Evolutionary conservation across 2,888 invertebrate genomes (phyloP).

Genomic region (Andrena fulva): DNA sequence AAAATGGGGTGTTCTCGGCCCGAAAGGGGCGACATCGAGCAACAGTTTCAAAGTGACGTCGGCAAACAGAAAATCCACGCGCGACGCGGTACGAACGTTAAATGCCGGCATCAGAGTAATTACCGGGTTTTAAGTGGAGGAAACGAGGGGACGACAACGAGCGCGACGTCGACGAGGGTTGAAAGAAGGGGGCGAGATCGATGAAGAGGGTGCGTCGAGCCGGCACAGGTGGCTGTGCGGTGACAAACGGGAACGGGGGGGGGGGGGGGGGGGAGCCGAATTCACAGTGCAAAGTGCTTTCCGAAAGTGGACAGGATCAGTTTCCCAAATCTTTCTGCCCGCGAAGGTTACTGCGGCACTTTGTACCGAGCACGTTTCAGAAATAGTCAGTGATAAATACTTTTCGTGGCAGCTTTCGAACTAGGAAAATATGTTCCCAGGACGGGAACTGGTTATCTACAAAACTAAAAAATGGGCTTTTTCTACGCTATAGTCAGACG

Average conservation of each 20-base stretch:
- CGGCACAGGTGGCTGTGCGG: conserved; percentile 39
- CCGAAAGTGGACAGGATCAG: conserved; percentile 25
- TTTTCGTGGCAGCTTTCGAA: too few species aligned
- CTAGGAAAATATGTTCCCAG: too few species aligned
- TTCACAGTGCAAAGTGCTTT: conserved; percentile 37
- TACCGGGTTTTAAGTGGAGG: conserved; percentile 78
- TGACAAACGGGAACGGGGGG: neutral
- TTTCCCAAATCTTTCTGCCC: neutral
- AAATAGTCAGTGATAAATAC: too few species aligned
- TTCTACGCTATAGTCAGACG: too few species aligned
- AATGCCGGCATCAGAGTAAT: conserved; percentile 76
- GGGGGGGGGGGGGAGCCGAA: conserved; percentile 8
- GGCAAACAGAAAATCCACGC: conserved; percentile 62
- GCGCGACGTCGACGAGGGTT: conserved; percentile 59
- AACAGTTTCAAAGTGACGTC: conserved; percentile 55
- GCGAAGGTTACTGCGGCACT: too few species aligned
- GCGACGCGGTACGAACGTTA: conserved; percentile 63
- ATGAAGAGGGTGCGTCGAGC: conserved; percentile 53
- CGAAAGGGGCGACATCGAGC: conserved; percentile 43
- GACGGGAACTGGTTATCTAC: too few species aligned
- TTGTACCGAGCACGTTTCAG: too few species aligned
- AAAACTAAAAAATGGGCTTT: too few species aligned
- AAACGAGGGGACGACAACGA: conserved; percentile 71
- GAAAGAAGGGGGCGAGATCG: conserved; percentile 58
- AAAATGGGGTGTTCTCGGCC: conserved; percentile 33